Percentiles rank a stretch among this genome's conserved stretches.
Conservation (phyloP, 2,888 invertebrate species). For the Leucoma salicis region DNA sequence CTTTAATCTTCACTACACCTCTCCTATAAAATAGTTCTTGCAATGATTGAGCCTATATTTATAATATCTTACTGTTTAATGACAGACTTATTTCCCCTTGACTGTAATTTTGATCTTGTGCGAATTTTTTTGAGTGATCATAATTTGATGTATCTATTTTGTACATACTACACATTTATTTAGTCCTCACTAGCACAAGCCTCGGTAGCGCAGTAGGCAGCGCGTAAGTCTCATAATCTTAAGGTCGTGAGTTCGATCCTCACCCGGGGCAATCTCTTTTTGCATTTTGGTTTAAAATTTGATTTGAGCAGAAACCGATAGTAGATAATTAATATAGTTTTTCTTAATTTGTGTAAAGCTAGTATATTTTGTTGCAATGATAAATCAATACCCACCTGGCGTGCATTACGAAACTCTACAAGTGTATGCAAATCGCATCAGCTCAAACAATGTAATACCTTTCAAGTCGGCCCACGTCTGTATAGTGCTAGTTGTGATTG, state of each 20-base stretch:
- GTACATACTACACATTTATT: too few relatives aligned
- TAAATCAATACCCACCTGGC: constrained; percentile 37
- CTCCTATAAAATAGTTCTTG: too few relatives aligned
- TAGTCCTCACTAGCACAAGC: too few relatives aligned
- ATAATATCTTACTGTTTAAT: too few relatives aligned
- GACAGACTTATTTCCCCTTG: too few relatives aligned
- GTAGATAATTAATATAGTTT: too few relatives aligned
- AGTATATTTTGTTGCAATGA: constrained; percentile 26
- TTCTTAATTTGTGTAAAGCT: background rate
- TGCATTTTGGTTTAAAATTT: constrained; percentile 11
- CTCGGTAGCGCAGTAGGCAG: constrained; percentile 94
- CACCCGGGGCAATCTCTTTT: constrained; percentile 88
- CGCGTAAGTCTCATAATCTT: constrained; percentile 96
- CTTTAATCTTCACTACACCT: too few relatives aligned
- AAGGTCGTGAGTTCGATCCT: constrained; percentile 98
- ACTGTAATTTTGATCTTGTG: too few relatives aligned
- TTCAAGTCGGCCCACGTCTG: constrained; percentile 52
- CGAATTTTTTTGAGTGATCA: too few relatives aligned
- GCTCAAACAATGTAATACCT: constrained; percentile 51
- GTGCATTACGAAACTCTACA: constrained; percentile 41
- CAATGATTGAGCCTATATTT: too few relatives aligned
- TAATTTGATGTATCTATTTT: too few relatives aligned
- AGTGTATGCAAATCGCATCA: constrained; percentile 52
- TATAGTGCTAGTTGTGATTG: constrained; percentile 43
- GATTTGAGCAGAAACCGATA: too few relatives aligned